phyloP scores from a whole-genome alignment of 2,797 vertebrate genomes.

The Acipenser ruthenus region DNA sequence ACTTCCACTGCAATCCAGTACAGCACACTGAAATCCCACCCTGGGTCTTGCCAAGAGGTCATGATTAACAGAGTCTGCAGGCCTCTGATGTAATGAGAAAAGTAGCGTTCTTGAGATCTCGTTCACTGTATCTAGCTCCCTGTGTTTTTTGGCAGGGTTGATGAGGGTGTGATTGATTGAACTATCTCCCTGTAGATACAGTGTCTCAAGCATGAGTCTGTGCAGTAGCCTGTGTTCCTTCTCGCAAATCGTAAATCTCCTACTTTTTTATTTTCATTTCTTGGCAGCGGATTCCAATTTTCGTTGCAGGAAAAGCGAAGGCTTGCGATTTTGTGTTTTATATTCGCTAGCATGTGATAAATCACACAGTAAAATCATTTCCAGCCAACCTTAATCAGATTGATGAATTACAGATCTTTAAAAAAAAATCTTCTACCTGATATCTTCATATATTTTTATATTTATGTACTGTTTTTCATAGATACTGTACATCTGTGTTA shows the following conservation, averaged over 20 bases:
- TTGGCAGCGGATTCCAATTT: no score
- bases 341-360: not conserved
- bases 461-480: no score
- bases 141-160: slow-evolving; percentile 18
- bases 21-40: not conserved
- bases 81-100: not conserved
- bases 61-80: not conserved
- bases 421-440: no score
- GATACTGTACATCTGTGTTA: no score
- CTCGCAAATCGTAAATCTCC: slow-evolving; percentile 39
- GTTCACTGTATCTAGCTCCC: not conserved
- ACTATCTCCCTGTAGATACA: slow-evolving; percentile 31
- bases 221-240: slow-evolving; percentile 33
- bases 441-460: no score
- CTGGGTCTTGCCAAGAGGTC: not conserved
- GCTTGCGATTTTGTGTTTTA: not conserved
- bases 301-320: not conserved
- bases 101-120: slow-evolving; percentile 1
- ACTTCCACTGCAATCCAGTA: not conserved
- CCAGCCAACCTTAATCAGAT: not conserved
- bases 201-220: slow-evolving; percentile 34
- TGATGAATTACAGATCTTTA: no score
- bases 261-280: slow-evolving; percentile 13
- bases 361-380: not conserved
- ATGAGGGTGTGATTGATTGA: slow-evolving; percentile 38